These are phyloP conservation scores for Macaca nemestrina DNA, from an alignment of 2,113 vertebrate species.

Conservation along the genomic window DNA sequence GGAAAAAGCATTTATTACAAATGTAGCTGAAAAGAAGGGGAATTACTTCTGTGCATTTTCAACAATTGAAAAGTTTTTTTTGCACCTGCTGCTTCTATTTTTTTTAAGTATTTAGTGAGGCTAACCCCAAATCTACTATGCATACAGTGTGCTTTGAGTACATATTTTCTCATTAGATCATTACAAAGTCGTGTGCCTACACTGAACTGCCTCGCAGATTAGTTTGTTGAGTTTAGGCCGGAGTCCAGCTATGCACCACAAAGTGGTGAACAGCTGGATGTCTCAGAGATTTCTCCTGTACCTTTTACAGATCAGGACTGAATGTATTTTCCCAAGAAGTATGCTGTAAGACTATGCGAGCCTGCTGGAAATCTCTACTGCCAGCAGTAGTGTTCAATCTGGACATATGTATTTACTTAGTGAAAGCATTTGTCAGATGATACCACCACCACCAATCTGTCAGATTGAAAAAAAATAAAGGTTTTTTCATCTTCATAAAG, in stretches of 20 bases:
- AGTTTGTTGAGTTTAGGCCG: slow-evolving; percentile 44
- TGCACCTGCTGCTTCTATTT: neutral
- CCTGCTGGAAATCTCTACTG: slow-evolving; percentile 57
- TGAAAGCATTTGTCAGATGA: slow-evolving; percentile 39
- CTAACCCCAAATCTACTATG: neutral
- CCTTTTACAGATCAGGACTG: slow-evolving; percentile 63
- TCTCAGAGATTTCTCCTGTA: slow-evolving; percentile 61
- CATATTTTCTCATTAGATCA: neutral
- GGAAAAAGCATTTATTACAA: slow-evolving; percentile 50
- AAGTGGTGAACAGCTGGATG: slow-evolving; percentile 57
- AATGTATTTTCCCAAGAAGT: slow-evolving; percentile 63
- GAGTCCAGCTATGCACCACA: slow-evolving; percentile 45
- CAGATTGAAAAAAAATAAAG: slow-evolving; percentile 45
- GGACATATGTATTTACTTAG: slow-evolving; percentile 53
- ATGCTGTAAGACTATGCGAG: slow-evolving; percentile 18
- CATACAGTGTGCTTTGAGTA: neutral
- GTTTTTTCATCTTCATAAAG: neutral
- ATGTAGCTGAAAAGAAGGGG: neutral
- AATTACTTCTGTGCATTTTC: slow-evolving; percentile 48
- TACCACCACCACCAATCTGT: slow-evolving; percentile 30
- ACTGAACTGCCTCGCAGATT: slow-evolving; percentile 53
- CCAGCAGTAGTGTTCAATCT: slow-evolving; percentile 51
- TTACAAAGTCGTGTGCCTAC: neutral
- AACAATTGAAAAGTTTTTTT: neutral
- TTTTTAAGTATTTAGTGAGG: slow-evolving; percentile 4